Evolutionary conservation across 53 echinoderm and acorn worm species (phyloP).

Genomic region (Paracentrotus lividus): DNA sequence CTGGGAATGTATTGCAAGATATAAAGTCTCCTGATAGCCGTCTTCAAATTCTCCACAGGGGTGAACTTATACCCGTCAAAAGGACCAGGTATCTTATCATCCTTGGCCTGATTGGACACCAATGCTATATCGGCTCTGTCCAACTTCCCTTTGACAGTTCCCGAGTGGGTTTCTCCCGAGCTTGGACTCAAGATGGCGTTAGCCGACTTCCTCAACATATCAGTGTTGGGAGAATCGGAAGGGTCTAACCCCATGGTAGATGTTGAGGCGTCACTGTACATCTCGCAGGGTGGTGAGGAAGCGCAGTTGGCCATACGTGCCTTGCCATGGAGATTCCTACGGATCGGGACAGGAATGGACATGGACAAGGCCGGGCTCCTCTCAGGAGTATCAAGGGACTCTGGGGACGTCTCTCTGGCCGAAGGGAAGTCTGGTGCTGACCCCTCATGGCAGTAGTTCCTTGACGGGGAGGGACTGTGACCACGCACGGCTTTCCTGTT

Average conservation of each 20-base stretch:
- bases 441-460: conserved; percentile 42
- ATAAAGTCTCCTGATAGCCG: conserved; percentile 88
- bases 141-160: conserved; percentile 42
- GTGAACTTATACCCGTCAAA: conserved; percentile 82
- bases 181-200: conserved; percentile 66
- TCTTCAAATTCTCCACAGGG: conserved; percentile 80
- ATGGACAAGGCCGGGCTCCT: conserved; percentile 34
- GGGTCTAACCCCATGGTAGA: conserved; percentile 16
- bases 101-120: conserved; percentile 26
- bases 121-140: conserved; percentile 57
- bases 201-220: conserved; percentile 53
- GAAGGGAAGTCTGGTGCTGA: not conserved
- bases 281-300: conserved; percentile 48
- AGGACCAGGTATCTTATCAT: conserved; percentile 47
- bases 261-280: conserved; percentile 50
- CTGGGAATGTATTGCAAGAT: conserved; percentile 98
- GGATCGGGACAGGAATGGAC: conserved; percentile 65
- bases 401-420: not conserved
- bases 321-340: conserved; percentile 31
- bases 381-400: not conserved
- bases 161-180: conserved; percentile 55
- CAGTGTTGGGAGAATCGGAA: not conserved
- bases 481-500: conserved; percentile 78
- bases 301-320: conserved; percentile 65
- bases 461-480: conserved; percentile 68